Conservation (phyloP, 2,797 vertebrate species). For the Remorina albescens region DNA sequence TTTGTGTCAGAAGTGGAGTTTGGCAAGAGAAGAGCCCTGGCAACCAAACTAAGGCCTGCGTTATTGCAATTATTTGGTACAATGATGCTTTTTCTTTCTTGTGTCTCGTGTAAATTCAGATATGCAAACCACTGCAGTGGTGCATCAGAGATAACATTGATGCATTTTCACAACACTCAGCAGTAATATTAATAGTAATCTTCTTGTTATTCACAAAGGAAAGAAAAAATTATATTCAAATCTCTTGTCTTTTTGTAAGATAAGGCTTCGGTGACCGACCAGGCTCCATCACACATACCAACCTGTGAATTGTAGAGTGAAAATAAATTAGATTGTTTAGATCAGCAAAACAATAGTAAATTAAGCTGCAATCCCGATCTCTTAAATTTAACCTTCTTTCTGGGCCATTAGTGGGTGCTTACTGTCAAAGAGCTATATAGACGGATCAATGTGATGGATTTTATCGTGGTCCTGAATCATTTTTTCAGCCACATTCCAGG, state of each 20-base stretch:
- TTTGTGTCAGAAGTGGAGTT: slow-evolving; percentile 9
- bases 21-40: not conserved
- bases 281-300: slow-evolving; percentile 12
- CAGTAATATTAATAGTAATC: slow-evolving; percentile 14
- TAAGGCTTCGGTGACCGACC: slow-evolving; percentile 18
- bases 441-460: slow-evolving; percentile 26
- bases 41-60: not conserved
- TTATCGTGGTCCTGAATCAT: not conserved
- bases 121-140: slow-evolving; percentile 22
- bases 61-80: slow-evolving; percentile 1
- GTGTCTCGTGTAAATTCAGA: slow-evolving; percentile 11
- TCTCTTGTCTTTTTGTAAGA: slow-evolving; percentile 15
- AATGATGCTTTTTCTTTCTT: slow-evolving; percentile 6
- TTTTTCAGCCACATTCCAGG: slow-evolving; percentile 6
- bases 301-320: slow-evolving; percentile 15
- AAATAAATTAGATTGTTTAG: slow-evolving; percentile 16
- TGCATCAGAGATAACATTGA: slow-evolving; percentile 18
- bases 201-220: not conserved
- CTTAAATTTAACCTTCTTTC: slow-evolving; percentile 39
- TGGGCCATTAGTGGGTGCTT: slow-evolving; percentile 22
- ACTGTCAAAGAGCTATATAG: slow-evolving; percentile 34
- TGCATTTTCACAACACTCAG: slow-evolving; percentile 25
- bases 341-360: slow-evolving; percentile 15
- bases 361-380: slow-evolving; percentile 19
- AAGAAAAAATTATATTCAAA: slow-evolving; percentile 9